phyloP scores from a whole-genome alignment of 2,888 invertebrate species.

The Drosophila histrio region DNA sequence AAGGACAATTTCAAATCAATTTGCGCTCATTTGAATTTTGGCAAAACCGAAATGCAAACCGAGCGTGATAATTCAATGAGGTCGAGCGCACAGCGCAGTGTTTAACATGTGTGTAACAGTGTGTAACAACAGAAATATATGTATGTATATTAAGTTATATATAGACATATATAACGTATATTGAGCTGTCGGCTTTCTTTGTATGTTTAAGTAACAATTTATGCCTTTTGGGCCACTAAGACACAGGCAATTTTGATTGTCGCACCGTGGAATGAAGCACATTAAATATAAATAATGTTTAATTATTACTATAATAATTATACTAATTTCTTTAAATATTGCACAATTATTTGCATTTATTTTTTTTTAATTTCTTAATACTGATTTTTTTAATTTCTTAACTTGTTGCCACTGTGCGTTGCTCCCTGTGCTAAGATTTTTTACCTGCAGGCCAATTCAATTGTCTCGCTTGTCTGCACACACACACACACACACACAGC shows the following conservation, averaged over 20 bases:
- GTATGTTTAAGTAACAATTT: constrained; percentile 21
- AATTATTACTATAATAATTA: background rate
- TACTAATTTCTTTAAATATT: too few species aligned
- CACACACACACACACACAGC: constrained; percentile 43
- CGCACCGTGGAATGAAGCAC: background rate
- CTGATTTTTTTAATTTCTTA: background rate
- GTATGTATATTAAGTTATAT: background rate
- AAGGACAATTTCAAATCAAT: constrained; percentile 65
- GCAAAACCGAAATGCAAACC: constrained; percentile 61
- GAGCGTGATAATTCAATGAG: constrained; percentile 72
- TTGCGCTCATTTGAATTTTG: constrained; percentile 67
- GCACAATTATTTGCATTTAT: background rate
- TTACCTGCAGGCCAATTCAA: constrained; percentile 38
- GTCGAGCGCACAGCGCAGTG: constrained; percentile 49
- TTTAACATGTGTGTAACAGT: constrained; percentile 6
- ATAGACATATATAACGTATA: constrained; percentile 4
- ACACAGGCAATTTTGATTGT: background rate
- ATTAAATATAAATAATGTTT: background rate
- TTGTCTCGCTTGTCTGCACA: constrained; percentile 50
- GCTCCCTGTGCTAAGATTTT: background rate
- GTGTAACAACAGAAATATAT: constrained; percentile 3
- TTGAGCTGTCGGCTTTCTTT: constrained; percentile 3
- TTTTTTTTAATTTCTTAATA: background rate
- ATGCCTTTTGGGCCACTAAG: constrained; percentile 12
- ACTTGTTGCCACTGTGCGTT: background rate